phyloP scores from a whole-genome alignment of 2,888 invertebrate genomes.

The Meiosimyza platycephala region DNA sequence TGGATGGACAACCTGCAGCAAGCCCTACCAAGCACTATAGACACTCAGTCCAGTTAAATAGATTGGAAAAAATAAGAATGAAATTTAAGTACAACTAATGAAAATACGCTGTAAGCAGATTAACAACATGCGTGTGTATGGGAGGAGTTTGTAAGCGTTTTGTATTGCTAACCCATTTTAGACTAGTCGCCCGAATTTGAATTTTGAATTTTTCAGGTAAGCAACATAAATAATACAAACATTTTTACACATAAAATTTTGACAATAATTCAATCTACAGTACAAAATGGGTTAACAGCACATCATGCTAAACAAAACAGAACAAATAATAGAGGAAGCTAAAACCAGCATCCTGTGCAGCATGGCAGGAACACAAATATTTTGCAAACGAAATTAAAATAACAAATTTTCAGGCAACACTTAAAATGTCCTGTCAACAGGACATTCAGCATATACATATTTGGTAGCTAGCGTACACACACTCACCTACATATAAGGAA shows the following conservation, averaged over 20 bases:
- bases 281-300: too few relatives aligned
- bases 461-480: neutral
- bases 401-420: slow-evolving; percentile 9
- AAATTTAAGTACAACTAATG: slow-evolving; percentile 24
- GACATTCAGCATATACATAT: neutral
- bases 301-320: too few relatives aligned
- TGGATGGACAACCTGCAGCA: neutral
- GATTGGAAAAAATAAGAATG: slow-evolving; percentile 13
- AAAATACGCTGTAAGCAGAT: slow-evolving; percentile 32
- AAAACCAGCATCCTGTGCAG: too few relatives aligned
- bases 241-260: too few relatives aligned
- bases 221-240: too few relatives aligned
- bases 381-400: slow-evolving; percentile 27
- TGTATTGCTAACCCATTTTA: too few relatives aligned
- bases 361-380: slow-evolving; percentile 1
- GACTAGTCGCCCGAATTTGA: too few relatives aligned
- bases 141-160: neutral
- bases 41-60: slow-evolving; percentile 11
- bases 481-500: neutral
- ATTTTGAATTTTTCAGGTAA: too few relatives aligned
- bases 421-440: slow-evolving; percentile 2
- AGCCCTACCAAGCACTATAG: neutral
- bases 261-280: too few relatives aligned
- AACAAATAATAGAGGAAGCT: too few relatives aligned
- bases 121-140: neutral